Base-by-base conservation (phyloP, 2,888 invertebrate species). In the Oscheius sp. region DNA sequence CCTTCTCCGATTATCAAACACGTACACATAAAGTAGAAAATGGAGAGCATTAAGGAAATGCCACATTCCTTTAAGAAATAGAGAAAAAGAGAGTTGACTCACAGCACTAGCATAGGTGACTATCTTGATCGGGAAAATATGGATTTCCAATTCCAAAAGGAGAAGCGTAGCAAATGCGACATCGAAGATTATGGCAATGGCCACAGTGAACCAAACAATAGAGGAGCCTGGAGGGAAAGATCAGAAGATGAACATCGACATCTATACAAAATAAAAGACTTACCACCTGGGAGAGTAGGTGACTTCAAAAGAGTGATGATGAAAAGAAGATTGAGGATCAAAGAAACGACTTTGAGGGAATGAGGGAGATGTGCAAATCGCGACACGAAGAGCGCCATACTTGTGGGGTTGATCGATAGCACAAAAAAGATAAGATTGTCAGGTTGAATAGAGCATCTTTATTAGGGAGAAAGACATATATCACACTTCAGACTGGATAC, bases 401-500 rank as follows among this genome's bases (percentile, higher is more conserved):
- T 41, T 14, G 41, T 17, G 12, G 41, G 41, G 20, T 17, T 4
- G 3, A 41, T n/a, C n/a, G n/a, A n/a, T n/a, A n/a, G n/a, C n/a
- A n/a, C n/a, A n/a, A 36, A 36, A 36, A 36, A 41, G 41, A 41
- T 41, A 41, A 36, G 36, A 36, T 9, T 9, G 14, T 36, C 36
- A n/a, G n/a, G n/a, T n/a, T n/a, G n/a, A 54, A 33, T 32, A 33
- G 22, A 26, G 38, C 24, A 30, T 62, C 32, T 62, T 47, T 59
- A 59, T 59, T 57, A 57, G n/a, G 49, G 2, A 51, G 59, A 59
- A 59, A 59, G 59, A 59, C 47, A n/a, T 38, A 41, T 38, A 49
- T 71, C 59, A 76, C n/a, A 76, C 75, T 72, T 76, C 75, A 9
- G 75, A 76, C 20, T 76, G 75, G 1, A 76, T 59, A 69, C 75